A percentile compares a stretch with the other conserved stretches of the same genome.
These are phyloP conservation scores for Dynastes maya DNA, from an alignment of 2,888 invertebrate species.

Conservation along the genomic window DNA sequence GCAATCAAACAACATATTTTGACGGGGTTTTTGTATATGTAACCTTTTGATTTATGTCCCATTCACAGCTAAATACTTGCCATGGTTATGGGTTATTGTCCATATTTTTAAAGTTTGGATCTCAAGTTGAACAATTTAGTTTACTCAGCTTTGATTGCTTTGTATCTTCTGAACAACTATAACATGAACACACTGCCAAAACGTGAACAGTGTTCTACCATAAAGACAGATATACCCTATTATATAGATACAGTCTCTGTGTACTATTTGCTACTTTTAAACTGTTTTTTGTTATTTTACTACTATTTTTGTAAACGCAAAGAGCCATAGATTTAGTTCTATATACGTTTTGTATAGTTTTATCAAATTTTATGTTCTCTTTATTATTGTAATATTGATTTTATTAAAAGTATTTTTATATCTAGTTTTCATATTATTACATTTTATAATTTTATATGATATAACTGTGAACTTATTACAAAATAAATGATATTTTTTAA, in stretches of 20 bases:
- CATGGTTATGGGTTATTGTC: constrained; percentile 67
- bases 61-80: constrained; percentile 63
- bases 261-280: constrained; percentile 54
- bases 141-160: constrained; percentile 56
- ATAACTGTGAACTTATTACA: constrained; percentile 67
- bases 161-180: constrained; percentile 56
- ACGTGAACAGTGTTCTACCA: constrained; percentile 54
- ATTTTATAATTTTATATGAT: constrained; percentile 70
- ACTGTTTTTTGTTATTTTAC: constrained; percentile 56
- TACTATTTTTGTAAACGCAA: constrained; percentile 58
- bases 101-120: constrained; percentile 63
- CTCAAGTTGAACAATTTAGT: constrained; percentile 62
- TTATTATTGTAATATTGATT: constrained; percentile 69
- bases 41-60: constrained; percentile 61
- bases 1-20: constrained; percentile 43
- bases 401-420: constrained; percentile 69
- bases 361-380: constrained; percentile 69
- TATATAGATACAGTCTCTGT: constrained; percentile 57
- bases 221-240: constrained; percentile 50
- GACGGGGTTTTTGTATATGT: constrained; percentile 45
- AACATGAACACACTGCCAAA: constrained; percentile 56
- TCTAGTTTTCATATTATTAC: constrained; percentile 68
- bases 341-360: constrained; percentile 69
- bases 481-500: constrained; percentile 62
- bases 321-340: constrained; percentile 67